Base-by-base conservation (phyloP, 2,113 vertebrate species). In the Ammodytes dubius region DNA sequence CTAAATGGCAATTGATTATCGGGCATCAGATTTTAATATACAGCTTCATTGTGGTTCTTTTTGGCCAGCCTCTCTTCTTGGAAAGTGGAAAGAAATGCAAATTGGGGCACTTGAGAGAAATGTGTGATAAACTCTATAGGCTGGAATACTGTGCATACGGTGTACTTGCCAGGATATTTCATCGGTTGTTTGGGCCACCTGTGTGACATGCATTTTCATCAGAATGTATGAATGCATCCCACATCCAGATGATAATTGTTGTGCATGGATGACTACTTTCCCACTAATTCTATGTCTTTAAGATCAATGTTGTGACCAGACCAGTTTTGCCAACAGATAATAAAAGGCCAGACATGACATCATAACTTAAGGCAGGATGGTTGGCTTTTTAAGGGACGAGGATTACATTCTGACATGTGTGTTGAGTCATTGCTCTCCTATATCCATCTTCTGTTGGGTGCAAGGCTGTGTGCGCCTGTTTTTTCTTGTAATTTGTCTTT, bases 41-140 rank as follows among this genome's bases (percentile, higher is more conserved):
- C 13, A 65, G 5, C 42, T 50, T 79, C 47, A 5, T 68, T 65
- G 4, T 53, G 2, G 57, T 52, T 19, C 37, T 71, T 54, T 56
- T 77, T 53, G 14, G 72, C n/a, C 37, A 39, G 50, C 15, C 35
- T 42, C n/a, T 58, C 10, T 43, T 42, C 39, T 63, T 0, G 3
- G 37, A 79, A 37, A 45, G 13, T 68, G 37, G 54, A n/a, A 75
- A 27, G 27, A 85, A 80, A 82, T 56, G 53, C 46, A 66, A 81
- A 74, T 42, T 63, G 14, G 27, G 60, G 61, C 68, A 47, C 52
- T 83, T 74, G 54, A 65, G 57, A 68, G 59, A 79, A 79, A 84
- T 82, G 73, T 73, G 53, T 80, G 47, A 64, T 75, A 66, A 86
- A 73, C 60, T 68, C 2, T 37, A 75, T 4, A 61, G 52, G 59